Percentiles rank a stretch among this genome's conserved stretches.
Conservation (phyloP, 1,140 invertebrate genomes). For the Musca domestica region DNA sequence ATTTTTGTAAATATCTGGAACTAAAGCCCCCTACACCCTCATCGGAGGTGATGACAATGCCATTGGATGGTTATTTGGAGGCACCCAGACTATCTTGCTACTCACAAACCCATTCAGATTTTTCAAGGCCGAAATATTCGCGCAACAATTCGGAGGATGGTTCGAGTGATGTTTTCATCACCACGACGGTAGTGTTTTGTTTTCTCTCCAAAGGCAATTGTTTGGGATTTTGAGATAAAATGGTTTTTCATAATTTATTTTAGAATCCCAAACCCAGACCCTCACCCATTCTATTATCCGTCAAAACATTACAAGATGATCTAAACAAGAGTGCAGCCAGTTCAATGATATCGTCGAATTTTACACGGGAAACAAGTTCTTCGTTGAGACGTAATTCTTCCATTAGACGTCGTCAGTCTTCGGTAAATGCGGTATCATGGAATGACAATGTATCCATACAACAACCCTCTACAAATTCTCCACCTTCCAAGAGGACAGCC, state of each 20-base stretch:
- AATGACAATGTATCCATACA: conserved; percentile 48
- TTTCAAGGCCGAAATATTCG: conserved; percentile 61
- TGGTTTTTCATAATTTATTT: neutral
- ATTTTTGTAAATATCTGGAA: too few species aligned
- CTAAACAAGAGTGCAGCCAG: conserved; percentile 26
- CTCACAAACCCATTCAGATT: conserved; percentile 70
- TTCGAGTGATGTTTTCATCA: conserved; percentile 28
- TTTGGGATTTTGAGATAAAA: neutral
- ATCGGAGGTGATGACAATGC: conserved; percentile 78
- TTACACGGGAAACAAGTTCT: neutral
- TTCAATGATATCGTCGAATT: conserved; percentile 34
- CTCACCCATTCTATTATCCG: neutral
- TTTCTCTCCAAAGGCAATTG: too few species aligned
- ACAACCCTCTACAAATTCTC: conserved; percentile 30
- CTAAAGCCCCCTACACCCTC: conserved; percentile 75
- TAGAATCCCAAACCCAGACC: conserved; percentile 6
- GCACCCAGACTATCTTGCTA: conserved; percentile 53
- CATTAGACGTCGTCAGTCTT: conserved; percentile 47
- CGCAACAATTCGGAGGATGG: conserved; percentile 50
- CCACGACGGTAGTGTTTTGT: conserved; percentile 4
- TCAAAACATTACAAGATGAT: conserved; percentile 16
- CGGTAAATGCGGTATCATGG: conserved; percentile 52
- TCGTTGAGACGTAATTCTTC: conserved; percentile 35
- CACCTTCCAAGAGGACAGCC: conserved; percentile 22
- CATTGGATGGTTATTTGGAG: conserved; percentile 82